A percentile compares a stretch with the other conserved stretches of the same genome.
phyloP scores from a whole-genome alignment of 2,888 invertebrate species.

The Volucella inflata region DNA sequence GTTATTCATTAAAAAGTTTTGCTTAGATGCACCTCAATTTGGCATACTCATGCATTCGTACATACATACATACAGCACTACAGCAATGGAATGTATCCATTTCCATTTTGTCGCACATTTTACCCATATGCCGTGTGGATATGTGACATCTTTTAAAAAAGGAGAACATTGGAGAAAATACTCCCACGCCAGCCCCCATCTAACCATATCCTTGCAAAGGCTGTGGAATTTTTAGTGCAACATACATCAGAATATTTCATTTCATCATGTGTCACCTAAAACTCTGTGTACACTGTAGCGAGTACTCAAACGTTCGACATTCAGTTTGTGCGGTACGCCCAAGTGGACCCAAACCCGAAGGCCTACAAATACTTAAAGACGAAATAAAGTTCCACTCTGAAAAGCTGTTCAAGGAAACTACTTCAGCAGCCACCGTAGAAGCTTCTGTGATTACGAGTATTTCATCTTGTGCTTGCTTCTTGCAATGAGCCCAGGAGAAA shows the following conservation, averaged over 20 bases:
- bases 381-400: conserved; percentile 44
- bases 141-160: conserved; percentile 17
- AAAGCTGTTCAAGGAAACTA: conserved; percentile 59
- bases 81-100: conserved; percentile 21
- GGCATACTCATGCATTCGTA: no score
- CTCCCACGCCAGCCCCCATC: no score
- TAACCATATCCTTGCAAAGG: conserved; percentile 28
- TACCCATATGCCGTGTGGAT: neutral
- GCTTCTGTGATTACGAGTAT: conserved; percentile 28
- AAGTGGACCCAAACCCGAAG: conserved; percentile 71
- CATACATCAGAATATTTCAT: conserved; percentile 38
- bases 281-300: conserved; percentile 19
- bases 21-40: conserved; percentile 70
- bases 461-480: conserved; percentile 19
- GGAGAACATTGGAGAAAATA: conserved; percentile 29
- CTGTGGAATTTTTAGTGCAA: conserved; percentile 57
- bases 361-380: conserved; percentile 39
- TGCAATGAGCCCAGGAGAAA: conserved; percentile 9
- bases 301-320: conserved; percentile 68
- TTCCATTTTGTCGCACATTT: neutral
- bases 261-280: conserved; percentile 9
- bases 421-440: conserved; percentile 20
- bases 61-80: no score
- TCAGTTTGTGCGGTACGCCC: conserved; percentile 47
- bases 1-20: conserved; percentile 73